Percentiles rank a stretch among this genome's conserved stretches.
phyloP scores from a whole-genome alignment of 2,797 vertebrate genomes.

The Podarcis siculus region DNA sequence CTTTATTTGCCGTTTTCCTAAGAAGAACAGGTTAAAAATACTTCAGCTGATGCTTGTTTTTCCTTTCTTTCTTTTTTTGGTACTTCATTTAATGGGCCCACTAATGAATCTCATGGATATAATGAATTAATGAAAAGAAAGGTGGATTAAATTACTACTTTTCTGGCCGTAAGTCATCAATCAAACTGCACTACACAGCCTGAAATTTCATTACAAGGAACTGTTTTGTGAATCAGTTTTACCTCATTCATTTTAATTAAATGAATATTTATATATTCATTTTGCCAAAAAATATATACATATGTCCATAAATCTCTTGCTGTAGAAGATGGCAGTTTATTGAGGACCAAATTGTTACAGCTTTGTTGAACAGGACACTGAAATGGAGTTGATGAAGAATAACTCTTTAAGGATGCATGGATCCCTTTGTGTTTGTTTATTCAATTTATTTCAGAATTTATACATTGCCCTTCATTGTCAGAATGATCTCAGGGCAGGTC shows the following conservation, averaged over 20 bases:
- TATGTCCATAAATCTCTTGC: slow-evolving; percentile 13
- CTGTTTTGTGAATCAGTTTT: slow-evolving; percentile 27
- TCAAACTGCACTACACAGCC: slow-evolving; percentile 33
- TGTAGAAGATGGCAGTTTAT: background rate
- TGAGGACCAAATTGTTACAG: background rate
- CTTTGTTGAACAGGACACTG: background rate
- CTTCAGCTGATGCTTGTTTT: background rate
- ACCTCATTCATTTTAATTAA: slow-evolving; percentile 49
- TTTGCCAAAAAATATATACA: background rate
- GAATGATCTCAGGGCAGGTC: too few relatives aligned
- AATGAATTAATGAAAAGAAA: slow-evolving; percentile 46
- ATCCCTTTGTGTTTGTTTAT: background rate
- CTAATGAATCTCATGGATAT: slow-evolving; percentile 38
- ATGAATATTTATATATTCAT: slow-evolving; percentile 51
- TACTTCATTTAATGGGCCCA: slow-evolving; percentile 13
- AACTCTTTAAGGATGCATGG: background rate
- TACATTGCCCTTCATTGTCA: too few relatives aligned
- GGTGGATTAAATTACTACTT: slow-evolving; percentile 47
- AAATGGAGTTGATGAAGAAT: background rate
- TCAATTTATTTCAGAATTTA: too few relatives aligned
- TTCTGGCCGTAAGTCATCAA: slow-evolving; percentile 36
- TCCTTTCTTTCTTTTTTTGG: background rate
- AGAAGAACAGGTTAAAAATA: slow-evolving; percentile 31
- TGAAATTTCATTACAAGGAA: slow-evolving; percentile 48
- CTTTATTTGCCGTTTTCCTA: slow-evolving; percentile 9